Evolutionary conservation across 2,888 invertebrate species (phyloP), one percentile per base, ranked within the genome.

Genomic region (Alloscopus bannaensis): DNA sequence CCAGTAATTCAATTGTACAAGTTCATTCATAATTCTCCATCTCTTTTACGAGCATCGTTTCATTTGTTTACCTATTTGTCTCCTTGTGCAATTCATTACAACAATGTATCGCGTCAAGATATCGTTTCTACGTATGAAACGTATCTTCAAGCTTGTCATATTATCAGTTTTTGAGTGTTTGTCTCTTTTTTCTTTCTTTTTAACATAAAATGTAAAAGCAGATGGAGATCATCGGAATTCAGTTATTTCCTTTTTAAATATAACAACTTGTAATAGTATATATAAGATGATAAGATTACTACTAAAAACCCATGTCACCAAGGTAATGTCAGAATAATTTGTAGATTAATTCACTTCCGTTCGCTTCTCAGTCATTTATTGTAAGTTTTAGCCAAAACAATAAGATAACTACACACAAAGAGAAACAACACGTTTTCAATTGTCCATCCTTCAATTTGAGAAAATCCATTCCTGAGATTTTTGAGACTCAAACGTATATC

Each of bases 401-500:
- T 24, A 55, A n/a, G 28, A 26, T 40, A 42, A 40, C 62, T 62
- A 62, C 40, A 62, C 24, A 62, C 20, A 55, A 24, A 55, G 36
- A 22, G 28, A 59, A 59, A 28, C 64, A 29, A 29, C 47, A 47
- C 47, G n/a, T 28, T 42, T 64, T 40, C 22, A 2, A 20, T 55
- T 57, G 59, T 59, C 45, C 45, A 45, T 70, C 59, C 59, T 59
- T 70, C n/a, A n/a, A 11, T 28, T 42, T 64, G 64, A 22, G 3
- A 20, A 68, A 59, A 70, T 59, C 45, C 45, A 45, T 70, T 70
- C 59, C 70, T 70, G 70, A 70, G 70, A 70, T n/a, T n/a, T 70
- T 70, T 70, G 57, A 42, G 59, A 70, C 70, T 45, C 36, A 59
- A 69, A 36, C 36, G 13, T 13, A 13, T 36, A 36, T 36, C 13